These are phyloP conservation scores for Zoanthus sansibaricus DNA, from an alignment of 92 coral and sea anemone genomes.

Conservation along the genomic window DNA sequence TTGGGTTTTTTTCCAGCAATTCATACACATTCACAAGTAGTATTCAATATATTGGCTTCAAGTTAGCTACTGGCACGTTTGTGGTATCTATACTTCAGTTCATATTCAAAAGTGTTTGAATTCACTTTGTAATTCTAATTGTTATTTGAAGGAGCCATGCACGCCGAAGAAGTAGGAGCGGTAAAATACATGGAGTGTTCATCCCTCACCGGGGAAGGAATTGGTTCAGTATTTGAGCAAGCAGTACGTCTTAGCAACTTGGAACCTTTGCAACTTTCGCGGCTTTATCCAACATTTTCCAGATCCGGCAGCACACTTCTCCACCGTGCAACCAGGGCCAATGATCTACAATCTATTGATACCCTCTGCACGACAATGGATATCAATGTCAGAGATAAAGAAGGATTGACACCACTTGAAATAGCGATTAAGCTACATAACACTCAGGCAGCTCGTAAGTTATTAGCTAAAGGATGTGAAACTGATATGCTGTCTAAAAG, in stretches of 20 bases:
- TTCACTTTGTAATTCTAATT: neutral
- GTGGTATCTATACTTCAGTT: too few relatives aligned
- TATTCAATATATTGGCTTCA: too few relatives aligned
- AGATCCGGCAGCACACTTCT: constrained; percentile 76
- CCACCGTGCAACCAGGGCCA: constrained; percentile 80
- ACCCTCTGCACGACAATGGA: constrained; percentile 76
- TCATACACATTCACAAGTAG: neutral
- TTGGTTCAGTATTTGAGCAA: constrained; percentile 66
- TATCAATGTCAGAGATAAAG: constrained; percentile 74
- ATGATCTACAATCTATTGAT: constrained; percentile 81
- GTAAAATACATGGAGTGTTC: constrained; percentile 89
- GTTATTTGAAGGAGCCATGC: constrained; percentile 63
- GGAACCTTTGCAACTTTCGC: constrained; percentile 82
- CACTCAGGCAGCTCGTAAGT: constrained; percentile 64
- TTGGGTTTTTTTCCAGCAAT: neutral
- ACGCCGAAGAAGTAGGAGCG: constrained; percentile 81
- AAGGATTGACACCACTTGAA: constrained; percentile 71
- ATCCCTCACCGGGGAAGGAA: constrained; percentile 62
- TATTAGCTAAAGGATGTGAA: constrained; percentile 74
- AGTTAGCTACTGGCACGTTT: too few relatives aligned
- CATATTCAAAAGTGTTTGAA: neutral
- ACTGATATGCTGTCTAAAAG: constrained; percentile 50
- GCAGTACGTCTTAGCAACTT: constrained; percentile 76
- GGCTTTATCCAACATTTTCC: constrained; percentile 72
- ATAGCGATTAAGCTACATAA: constrained; percentile 64